A percentile compares a stretch with the other conserved stretches of the same genome.
Conservation (phyloP, 2,113 vertebrate species). For the Pholis gunnellus region DNA sequence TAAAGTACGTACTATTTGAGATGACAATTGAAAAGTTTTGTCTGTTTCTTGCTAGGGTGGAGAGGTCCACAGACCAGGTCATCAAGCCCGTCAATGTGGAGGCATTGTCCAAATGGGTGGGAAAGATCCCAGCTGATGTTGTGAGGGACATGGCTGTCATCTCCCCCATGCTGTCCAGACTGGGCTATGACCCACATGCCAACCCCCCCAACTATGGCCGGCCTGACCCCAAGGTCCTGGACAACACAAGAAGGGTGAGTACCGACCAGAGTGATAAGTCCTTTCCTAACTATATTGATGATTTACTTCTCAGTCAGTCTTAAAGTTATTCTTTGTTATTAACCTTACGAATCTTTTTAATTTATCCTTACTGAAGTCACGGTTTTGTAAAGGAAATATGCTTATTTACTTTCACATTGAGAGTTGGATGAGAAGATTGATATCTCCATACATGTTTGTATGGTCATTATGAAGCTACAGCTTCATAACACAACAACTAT, state of each 20-base stretch:
- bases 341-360: background rate
- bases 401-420: background rate
- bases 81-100: constrained; percentile 97
- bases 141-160: constrained; percentile 94
- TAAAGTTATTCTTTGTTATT: background rate
- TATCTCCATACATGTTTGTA: background rate
- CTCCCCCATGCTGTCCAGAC: constrained; percentile 94
- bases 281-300: accelerated
- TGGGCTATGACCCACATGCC: constrained; percentile 95
- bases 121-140: constrained; percentile 94
- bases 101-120: constrained; percentile 97
- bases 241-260: constrained; percentile 97
- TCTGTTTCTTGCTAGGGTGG: constrained; percentile 85
- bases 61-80: constrained; percentile 97
- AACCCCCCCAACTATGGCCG: constrained; percentile 96
- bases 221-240: constrained; percentile 93
- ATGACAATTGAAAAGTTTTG: background rate
- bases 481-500: no score
- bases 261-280: background rate
- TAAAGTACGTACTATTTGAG: background rate
- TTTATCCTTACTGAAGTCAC: background rate
- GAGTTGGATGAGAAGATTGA: background rate
- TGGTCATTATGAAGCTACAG: background rate
- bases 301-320: background rate
- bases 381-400: background rate